Evolutionary conservation across 30 jellyfish, hydroid and myxozoan species (phyloP).

Genomic region (Cassiopea xamachana): DNA sequence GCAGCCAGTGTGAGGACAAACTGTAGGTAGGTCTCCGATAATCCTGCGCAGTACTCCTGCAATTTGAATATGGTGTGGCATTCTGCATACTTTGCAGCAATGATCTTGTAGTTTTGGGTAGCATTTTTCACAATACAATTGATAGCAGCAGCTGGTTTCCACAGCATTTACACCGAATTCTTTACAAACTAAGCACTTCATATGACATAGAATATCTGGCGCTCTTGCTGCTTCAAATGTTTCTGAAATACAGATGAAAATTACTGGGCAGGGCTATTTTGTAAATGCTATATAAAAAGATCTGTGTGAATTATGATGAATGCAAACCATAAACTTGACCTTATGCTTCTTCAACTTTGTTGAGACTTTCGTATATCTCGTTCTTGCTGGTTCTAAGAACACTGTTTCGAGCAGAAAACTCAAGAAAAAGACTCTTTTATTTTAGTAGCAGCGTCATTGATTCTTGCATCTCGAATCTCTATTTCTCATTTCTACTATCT

Average conservation of each 20-base stretch:
- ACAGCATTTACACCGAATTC: conserved; percentile 10
- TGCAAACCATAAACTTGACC: neutral
- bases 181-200: neutral
- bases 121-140: neutral
- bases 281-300: neutral
- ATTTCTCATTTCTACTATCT: too few relatives aligned
- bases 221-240: neutral
- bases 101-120: neutral
- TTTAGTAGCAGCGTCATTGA: too few relatives aligned
- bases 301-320: neutral
- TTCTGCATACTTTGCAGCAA: neutral
- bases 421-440: too few relatives aligned
- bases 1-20: conserved; percentile 10
- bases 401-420: too few relatives aligned
- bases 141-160: conserved; percentile 6
- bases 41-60: conserved; percentile 1
- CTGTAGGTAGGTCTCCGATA: neutral
- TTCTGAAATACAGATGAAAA: neutral
- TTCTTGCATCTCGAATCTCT: too few relatives aligned
- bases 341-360: neutral
- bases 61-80: neutral
- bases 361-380: too few relatives aligned
- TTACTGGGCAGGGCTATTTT: neutral
- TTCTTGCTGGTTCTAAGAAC: too few relatives aligned
- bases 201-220: neutral